Percentiles rank a stretch among this genome's conserved stretches.
Evolutionary conservation across 1,140 invertebrate species (phyloP).

Genomic region (honey bee (Apis mellifera)): Amel_HAv3.1 CM009940.2:8183001-8183500

Average conservation of each 20-base stretch:
- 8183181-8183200: not conserved
- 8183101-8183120: constrained; percentile 67
- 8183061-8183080: constrained; percentile 77
- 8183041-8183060: constrained; percentile 58
- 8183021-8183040: constrained; percentile 16
- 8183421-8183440: constrained; percentile 24
- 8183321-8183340: not conserved
- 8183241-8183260: constrained; percentile 4
- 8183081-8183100: constrained; percentile 74
- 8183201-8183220: not conserved
- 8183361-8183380: constrained; percentile 71
- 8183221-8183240: not conserved
- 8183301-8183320: constrained; percentile 5
- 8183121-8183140: constrained; percentile 75
- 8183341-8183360: constrained; percentile 34
- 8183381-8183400: constrained; percentile 63
- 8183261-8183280: constrained; percentile 20
- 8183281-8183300: not conserved
- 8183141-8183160: constrained; percentile 54
- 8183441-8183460: constrained; percentile 61
- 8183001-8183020: constrained; percentile 26
- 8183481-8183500: constrained; percentile 77
- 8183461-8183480: constrained; percentile 64
- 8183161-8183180: constrained; percentile 12
- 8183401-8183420: constrained; percentile 60